Evolutionary conservation across 2,888 invertebrate species (phyloP).

Genomic region (Trissolcus brochymenae): DNA sequence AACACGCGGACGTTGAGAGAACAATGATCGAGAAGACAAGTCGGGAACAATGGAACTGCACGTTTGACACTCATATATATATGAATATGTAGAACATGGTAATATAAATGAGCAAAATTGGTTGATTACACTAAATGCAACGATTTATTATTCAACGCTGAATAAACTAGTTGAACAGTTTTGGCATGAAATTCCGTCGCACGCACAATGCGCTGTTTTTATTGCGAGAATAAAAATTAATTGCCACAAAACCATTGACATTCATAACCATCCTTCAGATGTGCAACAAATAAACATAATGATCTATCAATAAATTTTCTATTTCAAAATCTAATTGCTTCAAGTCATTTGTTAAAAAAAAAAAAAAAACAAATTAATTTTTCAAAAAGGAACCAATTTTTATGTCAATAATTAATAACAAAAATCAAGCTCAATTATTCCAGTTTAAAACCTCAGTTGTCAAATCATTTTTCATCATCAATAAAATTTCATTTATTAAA

Average conservation of each 20-base stretch:
- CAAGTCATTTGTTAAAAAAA: too few relatives aligned
- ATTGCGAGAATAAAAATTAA: background rate
- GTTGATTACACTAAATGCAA: slow-evolving; percentile 55
- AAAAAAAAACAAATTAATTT: too few relatives aligned
- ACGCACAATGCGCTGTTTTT: slow-evolving; percentile 1
- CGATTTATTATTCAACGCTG: slow-evolving; percentile 46
- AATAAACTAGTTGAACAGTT: slow-evolving; percentile 44
- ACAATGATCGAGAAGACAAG: slow-evolving; percentile 12
- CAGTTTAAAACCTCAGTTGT: too few relatives aligned
- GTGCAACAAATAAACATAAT: background rate
- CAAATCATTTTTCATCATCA: too few relatives aligned
- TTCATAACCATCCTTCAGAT: background rate
- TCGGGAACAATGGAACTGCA: slow-evolving; percentile 29
- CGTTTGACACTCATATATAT: slow-evolving; percentile 32
- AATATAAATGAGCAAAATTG: slow-evolving; percentile 57
- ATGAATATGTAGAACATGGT: slow-evolving; percentile 40
- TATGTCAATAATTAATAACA: too few relatives aligned
- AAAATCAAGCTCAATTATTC: too few relatives aligned
- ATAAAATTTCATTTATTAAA: too few relatives aligned
- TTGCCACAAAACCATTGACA: background rate
- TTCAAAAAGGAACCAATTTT: too few relatives aligned
- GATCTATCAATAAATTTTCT: too few relatives aligned
- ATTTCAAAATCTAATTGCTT: too few relatives aligned
- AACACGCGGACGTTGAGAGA: background rate
- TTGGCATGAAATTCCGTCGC: slow-evolving; percentile 38